These are phyloP conservation scores for Melanocharis versteri DNA, from an alignment of 2,113 vertebrate genomes.

Conservation along the genomic window DNA sequence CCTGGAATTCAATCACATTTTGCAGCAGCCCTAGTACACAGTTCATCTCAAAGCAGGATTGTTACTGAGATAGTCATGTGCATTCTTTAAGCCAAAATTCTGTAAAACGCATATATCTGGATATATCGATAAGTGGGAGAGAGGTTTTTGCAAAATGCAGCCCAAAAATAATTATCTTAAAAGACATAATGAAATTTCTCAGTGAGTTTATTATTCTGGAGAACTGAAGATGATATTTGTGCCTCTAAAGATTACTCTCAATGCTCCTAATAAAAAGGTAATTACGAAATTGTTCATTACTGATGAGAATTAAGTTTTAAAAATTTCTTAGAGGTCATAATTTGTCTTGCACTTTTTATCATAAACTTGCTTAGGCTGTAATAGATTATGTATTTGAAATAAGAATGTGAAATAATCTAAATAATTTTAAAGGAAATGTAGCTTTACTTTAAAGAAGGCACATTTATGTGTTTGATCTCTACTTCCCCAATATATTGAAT, in stretches of 20 bases:
- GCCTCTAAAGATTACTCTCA: background rate
- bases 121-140: background rate
- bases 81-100: background rate
- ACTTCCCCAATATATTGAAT: background rate
- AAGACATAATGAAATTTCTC: background rate
- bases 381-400: background rate
- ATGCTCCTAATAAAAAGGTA: background rate
- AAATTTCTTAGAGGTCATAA: background rate
- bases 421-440: background rate
- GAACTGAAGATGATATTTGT: background rate
- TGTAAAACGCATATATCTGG: background rate
- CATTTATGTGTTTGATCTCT: background rate
- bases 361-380: background rate
- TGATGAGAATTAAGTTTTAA: background rate
- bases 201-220: background rate
- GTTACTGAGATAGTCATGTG: background rate
- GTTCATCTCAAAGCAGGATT: background rate
- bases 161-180: background rate
- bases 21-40: background rate
- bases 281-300: background rate
- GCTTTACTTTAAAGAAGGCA: background rate
- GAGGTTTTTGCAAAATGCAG: background rate
- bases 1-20: background rate
- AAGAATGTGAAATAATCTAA: background rate
- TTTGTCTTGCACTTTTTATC: background rate